These are phyloP conservation scores for Gadus chalcogrammus DNA, from an alignment of 2,113 vertebrate species.

Conservation along the genomic window DNA sequence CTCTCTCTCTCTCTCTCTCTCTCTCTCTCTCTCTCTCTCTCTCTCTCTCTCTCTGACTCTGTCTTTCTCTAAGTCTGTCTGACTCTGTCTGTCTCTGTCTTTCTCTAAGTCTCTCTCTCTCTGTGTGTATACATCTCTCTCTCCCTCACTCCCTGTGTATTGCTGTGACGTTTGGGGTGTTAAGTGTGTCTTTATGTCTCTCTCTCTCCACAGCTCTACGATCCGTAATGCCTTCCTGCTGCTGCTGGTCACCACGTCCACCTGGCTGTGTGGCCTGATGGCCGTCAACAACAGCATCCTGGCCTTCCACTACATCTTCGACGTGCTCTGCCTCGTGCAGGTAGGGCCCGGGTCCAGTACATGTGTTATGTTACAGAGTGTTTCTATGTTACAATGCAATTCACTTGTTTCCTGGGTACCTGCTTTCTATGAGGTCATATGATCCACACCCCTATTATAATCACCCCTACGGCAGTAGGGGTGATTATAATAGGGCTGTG, in stretches of 20 bases:
- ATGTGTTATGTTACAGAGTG: background rate
- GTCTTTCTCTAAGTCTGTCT: too few relatives aligned
- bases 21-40: background rate
- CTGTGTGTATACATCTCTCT: too few relatives aligned
- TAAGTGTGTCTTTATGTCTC: constrained; percentile 1
- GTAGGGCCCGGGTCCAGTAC: constrained; percentile 59
- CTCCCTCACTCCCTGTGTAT: background rate
- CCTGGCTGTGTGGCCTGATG: constrained; percentile 97
- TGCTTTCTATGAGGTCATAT: too few relatives aligned
- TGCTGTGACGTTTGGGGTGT: background rate
- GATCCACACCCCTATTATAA: too few relatives aligned
- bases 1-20: background rate
- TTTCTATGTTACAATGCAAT: constrained; percentile 8
- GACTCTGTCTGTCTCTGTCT: too few relatives aligned
- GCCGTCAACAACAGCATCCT: constrained; percentile 98
- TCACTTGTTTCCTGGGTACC: too few relatives aligned
- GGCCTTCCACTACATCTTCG: constrained; percentile 97
- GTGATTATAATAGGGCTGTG: too few relatives aligned
- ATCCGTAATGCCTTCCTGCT: constrained; percentile 92
- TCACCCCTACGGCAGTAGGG: too few relatives aligned
- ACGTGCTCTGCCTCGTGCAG: constrained; percentile 91
- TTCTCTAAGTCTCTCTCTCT: too few relatives aligned
- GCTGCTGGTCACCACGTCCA: constrained; percentile 88
- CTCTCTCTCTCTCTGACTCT: too few relatives aligned
- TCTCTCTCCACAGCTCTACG: constrained; percentile 73